Evolutionary conservation across 2,888 invertebrate species (phyloP).

Genomic region (Cheilosia scutellata): DNA sequence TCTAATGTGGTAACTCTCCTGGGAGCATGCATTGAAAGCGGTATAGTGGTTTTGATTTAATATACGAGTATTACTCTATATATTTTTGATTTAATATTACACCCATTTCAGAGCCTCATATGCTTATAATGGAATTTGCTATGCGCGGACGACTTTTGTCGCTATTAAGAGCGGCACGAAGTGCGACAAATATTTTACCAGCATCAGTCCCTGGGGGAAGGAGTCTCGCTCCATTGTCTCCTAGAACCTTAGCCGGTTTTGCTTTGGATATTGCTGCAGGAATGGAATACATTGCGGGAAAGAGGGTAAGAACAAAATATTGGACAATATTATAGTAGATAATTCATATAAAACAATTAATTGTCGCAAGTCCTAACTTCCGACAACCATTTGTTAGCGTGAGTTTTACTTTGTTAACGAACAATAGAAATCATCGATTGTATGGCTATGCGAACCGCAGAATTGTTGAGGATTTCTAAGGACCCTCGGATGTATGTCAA

Average conservation of each 20-base stretch:
- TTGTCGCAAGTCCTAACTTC: no score
- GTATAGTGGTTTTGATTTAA: conserved; percentile 83
- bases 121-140: conserved; percentile 93
- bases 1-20: conserved; percentile 92
- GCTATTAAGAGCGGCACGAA: conserved; percentile 87
- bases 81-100: not conserved
- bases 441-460: no score
- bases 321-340: no score
- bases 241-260: conserved; percentile 90
- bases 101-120: conserved; percentile 89
- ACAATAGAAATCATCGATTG: no score
- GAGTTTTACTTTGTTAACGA: no score
- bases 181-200: conserved; percentile 84
- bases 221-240: conserved; percentile 83
- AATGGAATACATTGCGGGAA: conserved; percentile 93
- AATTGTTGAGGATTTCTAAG: no score
- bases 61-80: not conserved
- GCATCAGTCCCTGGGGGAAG: conserved; percentile 84
- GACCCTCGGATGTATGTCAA: no score
- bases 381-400: no score
- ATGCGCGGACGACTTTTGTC: conserved; percentile 92
- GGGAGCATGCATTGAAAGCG: conserved; percentile 93
- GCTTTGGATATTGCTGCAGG: conserved; percentile 93
- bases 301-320: conserved; percentile 87
- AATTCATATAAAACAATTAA: no score